These are phyloP conservation scores for Sebastes cheni DNA, from an alignment of 2,797 vertebrate genomes.

Conservation along the genomic window DNA sequence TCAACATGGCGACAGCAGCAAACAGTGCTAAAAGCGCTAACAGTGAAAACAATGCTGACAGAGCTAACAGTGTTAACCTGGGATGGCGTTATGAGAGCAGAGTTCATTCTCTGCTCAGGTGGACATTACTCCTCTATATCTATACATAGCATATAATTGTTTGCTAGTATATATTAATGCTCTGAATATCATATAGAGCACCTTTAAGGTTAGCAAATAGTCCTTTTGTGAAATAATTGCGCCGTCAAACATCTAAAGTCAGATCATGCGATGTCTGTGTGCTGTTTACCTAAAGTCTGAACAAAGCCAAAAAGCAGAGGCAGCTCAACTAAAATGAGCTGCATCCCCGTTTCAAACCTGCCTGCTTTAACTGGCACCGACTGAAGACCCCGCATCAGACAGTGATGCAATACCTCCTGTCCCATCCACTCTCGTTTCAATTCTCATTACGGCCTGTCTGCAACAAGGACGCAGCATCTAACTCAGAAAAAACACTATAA, in stretches of 20 bases:
- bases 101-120: background rate
- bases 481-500: background rate
- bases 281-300: slow-evolving; percentile 37
- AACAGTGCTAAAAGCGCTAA: background rate
- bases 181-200: background rate
- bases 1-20: background rate
- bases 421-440: slow-evolving; percentile 67
- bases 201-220: slow-evolving; percentile 38
- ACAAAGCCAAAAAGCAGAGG: slow-evolving; percentile 30
- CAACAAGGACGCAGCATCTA: slow-evolving; percentile 58
- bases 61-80: background rate
- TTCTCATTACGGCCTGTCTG: slow-evolving; percentile 57
- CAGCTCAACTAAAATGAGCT: slow-evolving; percentile 30
- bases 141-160: background rate
- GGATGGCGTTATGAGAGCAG: background rate
- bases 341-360: slow-evolving; percentile 39
- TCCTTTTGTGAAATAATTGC: slow-evolving; percentile 9
- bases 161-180: background rate
- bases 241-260: slow-evolving; percentile 16
- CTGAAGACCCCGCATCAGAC: slow-evolving; percentile 47
- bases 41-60: background rate
- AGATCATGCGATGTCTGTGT: slow-evolving; percentile 33
- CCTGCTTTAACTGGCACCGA: slow-evolving; percentile 44
- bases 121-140: background rate
- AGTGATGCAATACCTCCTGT: slow-evolving; percentile 67